Evolutionary conservation across 2,797 vertebrate genomes (phyloP).

Genomic region (Silurus aristotelis): DNA sequence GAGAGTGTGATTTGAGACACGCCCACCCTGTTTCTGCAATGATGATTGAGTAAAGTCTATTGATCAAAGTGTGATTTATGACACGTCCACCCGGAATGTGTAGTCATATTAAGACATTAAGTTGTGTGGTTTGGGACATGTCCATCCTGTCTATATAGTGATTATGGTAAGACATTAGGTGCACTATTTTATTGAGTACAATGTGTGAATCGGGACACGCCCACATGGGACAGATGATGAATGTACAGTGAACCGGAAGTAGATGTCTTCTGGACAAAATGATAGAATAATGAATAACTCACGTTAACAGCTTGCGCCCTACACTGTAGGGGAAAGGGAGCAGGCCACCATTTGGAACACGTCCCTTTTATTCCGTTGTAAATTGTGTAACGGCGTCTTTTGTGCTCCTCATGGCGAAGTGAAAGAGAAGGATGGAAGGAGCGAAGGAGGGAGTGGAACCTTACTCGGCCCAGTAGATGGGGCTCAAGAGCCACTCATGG

Average conservation of each 20-base stretch:
- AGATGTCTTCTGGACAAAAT: no score
- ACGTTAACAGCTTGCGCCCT: not conserved
- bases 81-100: no score
- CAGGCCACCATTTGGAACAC: no score
- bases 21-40: no score
- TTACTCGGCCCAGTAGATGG: slow-evolving; percentile 62
- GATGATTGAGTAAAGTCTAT: no score
- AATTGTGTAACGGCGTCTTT: no score
- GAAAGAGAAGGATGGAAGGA: no score
- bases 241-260: no score
- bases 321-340: no score
- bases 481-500: slow-evolving; percentile 55
- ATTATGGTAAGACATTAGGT: not conserved
- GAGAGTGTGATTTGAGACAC: not conserved
- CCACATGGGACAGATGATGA: not conserved
- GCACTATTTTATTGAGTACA: no score
- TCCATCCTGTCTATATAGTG: not conserved
- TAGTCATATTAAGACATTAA: no score
- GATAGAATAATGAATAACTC: not conserved
- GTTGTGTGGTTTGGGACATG: not conserved
- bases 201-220: not conserved
- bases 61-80: not conserved
- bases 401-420: no score
- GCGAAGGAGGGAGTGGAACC: slow-evolving; percentile 11
- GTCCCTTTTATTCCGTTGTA: not conserved